phyloP scores from a whole-genome alignment of 2,888 invertebrate genomes.

The Perizoma affinitatum region DNA sequence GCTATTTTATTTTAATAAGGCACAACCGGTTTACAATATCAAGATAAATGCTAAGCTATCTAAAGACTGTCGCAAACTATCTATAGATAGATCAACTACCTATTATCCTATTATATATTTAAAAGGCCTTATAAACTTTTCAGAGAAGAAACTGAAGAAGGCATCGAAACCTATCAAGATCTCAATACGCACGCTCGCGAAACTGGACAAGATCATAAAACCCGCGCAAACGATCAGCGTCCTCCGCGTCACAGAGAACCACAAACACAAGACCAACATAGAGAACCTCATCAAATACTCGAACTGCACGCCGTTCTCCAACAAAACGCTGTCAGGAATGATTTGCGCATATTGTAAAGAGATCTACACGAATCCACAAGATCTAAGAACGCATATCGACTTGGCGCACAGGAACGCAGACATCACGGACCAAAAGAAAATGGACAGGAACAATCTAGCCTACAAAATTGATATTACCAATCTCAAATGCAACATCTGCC shows the following conservation, averaged over 20 bases:
- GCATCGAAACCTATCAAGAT: conserved; percentile 48
- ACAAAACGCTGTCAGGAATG: conserved; percentile 66
- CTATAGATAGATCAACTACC: too few species aligned
- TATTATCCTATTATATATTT: too few species aligned
- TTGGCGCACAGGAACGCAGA: conserved; percentile 51
- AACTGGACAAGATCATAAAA: conserved; percentile 51
- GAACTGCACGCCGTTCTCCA: conserved; percentile 71
- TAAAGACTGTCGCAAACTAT: too few species aligned
- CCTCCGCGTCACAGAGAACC: conserved; percentile 52
- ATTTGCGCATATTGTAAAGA: conserved; percentile 69
- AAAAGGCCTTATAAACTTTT: conserved; percentile 19
- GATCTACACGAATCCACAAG: conserved; percentile 47
- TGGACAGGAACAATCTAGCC: conserved; percentile 66
- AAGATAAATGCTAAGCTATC: too few species aligned
- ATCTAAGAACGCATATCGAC: conserved; percentile 54
- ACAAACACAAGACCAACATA: conserved; percentile 63
- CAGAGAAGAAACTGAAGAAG: conserved; percentile 53
- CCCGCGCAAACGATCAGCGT: conserved; percentile 35
- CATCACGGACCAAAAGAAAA: conserved; percentile 53
- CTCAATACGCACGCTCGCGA: conserved; percentile 48
- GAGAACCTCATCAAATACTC: conserved; percentile 67
- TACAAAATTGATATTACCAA: conserved; percentile 73
- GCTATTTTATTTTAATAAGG: too few species aligned
- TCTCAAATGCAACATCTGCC: conserved; percentile 62
- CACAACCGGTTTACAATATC: too few species aligned